Conservation (phyloP, 23 tunicate species). For the Ciona savignyi region DNA sequence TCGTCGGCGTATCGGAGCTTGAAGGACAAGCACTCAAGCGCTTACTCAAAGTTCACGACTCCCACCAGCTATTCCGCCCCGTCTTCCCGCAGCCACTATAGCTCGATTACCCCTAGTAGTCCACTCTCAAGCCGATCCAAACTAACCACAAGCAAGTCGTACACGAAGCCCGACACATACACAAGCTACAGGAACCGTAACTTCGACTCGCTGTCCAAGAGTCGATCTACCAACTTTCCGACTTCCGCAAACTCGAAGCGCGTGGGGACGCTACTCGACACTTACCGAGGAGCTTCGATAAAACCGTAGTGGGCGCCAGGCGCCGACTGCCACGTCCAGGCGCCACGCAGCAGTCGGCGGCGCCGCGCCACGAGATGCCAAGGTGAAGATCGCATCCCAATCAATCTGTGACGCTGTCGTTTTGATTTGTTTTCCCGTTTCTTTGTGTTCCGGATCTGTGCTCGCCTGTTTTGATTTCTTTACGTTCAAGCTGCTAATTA, state of each 20-base stretch:
- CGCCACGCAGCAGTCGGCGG: neutral
- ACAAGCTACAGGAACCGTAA: slow-evolving; percentile 21
- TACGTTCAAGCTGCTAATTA: neutral
- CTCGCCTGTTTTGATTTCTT: neutral
- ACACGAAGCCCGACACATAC: neutral
- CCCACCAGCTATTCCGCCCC: slow-evolving; percentile 13
- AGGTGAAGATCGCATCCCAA: neutral
- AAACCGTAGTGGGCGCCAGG: neutral
- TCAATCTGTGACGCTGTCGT: neutral
- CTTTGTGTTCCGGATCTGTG: neutral
- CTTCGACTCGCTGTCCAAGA: slow-evolving; percentile 7
- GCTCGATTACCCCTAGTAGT: slow-evolving; percentile 5
- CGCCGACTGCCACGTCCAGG: neutral
- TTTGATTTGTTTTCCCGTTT: neutral
- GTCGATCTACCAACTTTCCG: slow-evolving; percentile 17
- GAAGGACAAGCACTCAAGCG: neutral
- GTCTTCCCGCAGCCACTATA: slow-evolving; percentile 19
- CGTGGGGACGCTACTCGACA: slow-evolving; percentile 31
- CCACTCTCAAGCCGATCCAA: slow-evolving; percentile 4
- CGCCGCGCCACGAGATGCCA: neutral
- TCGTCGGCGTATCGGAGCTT: neutral
- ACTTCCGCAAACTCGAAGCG: slow-evolving; percentile 47
- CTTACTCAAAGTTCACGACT: neutral
- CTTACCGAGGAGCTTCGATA: slow-evolving; percentile 19
- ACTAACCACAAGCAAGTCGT: slow-evolving; percentile 3